Evolutionary conservation across 1,140 invertebrate genomes (phyloP).

Genomic region (Pomacea maculata): DNA sequence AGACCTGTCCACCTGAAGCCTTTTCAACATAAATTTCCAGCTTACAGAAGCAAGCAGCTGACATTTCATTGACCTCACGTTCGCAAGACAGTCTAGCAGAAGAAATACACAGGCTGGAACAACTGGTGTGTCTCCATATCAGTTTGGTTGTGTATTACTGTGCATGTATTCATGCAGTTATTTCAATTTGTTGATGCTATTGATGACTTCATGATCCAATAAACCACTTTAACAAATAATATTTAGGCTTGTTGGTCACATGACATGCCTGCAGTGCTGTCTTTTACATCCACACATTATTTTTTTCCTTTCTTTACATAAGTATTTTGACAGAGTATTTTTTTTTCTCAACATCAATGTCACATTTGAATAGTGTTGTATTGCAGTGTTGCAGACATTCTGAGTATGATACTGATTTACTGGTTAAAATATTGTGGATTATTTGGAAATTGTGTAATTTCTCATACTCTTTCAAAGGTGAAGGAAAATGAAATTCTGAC

Average conservation of each 20-base stretch:
- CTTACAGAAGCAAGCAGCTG: neutral
- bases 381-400: neutral
- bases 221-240: neutral
- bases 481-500: slow-evolving; percentile 23
- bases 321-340: too few species aligned
- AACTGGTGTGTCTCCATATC: neutral
- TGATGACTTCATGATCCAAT: neutral
- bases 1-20: neutral
- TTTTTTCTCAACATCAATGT: neutral
- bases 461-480: neutral
- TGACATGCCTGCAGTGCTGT: neutral
- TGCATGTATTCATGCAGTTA: neutral
- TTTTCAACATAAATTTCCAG: neutral
- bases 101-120: slow-evolving; percentile 2
- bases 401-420: too few species aligned
- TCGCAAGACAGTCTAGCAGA: neutral
- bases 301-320: too few species aligned
- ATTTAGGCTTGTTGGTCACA: neutral
- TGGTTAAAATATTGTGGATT: neutral
- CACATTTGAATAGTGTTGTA: neutral
- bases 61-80: neutral
- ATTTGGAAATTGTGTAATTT: neutral
- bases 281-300: too few species aligned
- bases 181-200: too few species aligned
- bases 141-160: neutral